Conservation (phyloP, 2,113 vertebrate species). For the Callaeas wilsoni region DNA sequence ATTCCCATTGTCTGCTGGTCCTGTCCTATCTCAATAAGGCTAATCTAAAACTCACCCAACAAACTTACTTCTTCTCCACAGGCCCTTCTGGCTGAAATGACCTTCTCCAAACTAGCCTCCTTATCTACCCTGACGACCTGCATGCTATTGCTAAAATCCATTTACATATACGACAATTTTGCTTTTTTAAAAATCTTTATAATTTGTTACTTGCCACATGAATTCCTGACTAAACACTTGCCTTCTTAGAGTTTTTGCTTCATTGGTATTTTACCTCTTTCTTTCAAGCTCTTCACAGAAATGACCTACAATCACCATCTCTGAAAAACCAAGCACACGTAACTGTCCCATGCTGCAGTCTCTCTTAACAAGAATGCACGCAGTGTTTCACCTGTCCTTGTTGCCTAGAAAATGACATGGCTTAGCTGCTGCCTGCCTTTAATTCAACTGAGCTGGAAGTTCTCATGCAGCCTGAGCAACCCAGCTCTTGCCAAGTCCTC, state of each 20-base stretch:
- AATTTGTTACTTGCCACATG: neutral
- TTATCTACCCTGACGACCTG: neutral
- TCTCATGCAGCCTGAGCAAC: neutral
- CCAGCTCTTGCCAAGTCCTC: neutral
- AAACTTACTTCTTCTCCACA: neutral
- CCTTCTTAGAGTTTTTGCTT: neutral
- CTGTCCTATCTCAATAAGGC: neutral
- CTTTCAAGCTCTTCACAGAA: neutral
- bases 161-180: neutral
- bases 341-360: neutral
- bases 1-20: neutral
- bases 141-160: neutral
- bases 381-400: neutral
- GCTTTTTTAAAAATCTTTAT: neutral
- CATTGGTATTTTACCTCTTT: neutral
- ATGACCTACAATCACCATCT: neutral
- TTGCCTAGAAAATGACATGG: neutral
- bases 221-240: neutral
- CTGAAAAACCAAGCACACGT: neutral
- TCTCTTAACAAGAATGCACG: neutral
- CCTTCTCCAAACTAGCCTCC: neutral
- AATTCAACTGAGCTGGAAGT: neutral
- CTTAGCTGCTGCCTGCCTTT: neutral
- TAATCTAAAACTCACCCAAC: neutral
- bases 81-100: neutral